Evolutionary conservation across 1,140 invertebrate species (phyloP).

Genomic region (Harpegnathos saltator): DNA sequence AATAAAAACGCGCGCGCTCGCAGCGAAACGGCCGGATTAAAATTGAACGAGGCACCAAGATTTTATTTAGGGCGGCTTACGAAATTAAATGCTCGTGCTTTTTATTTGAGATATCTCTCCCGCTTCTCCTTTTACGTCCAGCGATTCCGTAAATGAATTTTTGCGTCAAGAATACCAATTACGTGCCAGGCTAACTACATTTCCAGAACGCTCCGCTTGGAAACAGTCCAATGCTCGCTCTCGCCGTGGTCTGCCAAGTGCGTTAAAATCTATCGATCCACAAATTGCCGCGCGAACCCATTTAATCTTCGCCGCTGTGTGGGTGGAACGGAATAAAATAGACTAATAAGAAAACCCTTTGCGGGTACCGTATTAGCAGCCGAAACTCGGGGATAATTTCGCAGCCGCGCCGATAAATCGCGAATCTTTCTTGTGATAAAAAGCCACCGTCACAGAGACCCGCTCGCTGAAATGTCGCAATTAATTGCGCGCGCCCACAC

Average conservation of each 20-base stretch:
- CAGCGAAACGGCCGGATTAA: constrained; percentile 13
- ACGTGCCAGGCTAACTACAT: constrained; percentile 61
- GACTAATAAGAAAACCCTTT: constrained; percentile 51
- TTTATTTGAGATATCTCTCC: constrained; percentile 68
- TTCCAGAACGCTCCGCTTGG: constrained; percentile 60
- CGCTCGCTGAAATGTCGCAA: background rate
- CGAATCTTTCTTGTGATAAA: background rate
- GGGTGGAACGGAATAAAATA: constrained; percentile 61
- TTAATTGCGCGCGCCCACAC: background rate
- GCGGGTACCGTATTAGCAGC: constrained; percentile 39
- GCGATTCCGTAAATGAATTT: constrained; percentile 71
- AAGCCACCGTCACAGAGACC: background rate
- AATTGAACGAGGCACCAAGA: constrained; percentile 35
- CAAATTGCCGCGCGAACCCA: constrained; percentile 71
- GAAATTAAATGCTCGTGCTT: constrained; percentile 34
- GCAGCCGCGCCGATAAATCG: background rate
- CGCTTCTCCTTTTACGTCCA: constrained; percentile 40
- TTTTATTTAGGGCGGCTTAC: constrained; percentile 35
- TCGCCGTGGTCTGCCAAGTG: constrained; percentile 69
- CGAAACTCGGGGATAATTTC: constrained; percentile 41
- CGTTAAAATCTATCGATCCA: constrained; percentile 75
- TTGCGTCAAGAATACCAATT: constrained; percentile 73
- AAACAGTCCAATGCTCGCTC: constrained; percentile 71
- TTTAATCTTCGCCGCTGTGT: constrained; percentile 65
- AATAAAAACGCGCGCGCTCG: constrained; percentile 2